phyloP scores from a whole-genome alignment of 2,113 vertebrate species.

The Apodemus sylvaticus region DNA sequence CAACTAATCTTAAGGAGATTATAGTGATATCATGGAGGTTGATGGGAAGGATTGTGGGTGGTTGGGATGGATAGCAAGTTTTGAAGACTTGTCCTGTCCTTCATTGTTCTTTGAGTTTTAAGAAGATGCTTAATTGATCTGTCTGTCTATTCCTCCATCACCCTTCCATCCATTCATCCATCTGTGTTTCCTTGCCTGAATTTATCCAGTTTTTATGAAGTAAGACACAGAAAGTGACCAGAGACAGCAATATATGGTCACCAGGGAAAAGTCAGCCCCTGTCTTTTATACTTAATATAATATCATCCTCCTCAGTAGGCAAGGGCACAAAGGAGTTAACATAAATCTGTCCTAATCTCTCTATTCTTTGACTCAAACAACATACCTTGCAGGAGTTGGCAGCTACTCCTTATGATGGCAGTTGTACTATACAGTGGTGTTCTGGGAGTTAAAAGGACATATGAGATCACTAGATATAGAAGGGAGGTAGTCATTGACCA shows the following conservation, averaged over 20 bases:
- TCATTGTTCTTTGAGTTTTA: not conserved
- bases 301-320: not conserved
- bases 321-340: not conserved
- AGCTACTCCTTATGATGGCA: not conserved
- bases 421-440: no score
- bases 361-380: not conserved
- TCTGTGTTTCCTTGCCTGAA: not conserved
- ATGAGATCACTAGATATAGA: not conserved
- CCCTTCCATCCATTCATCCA: no score
- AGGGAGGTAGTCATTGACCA: not conserved
- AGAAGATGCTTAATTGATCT: not conserved
- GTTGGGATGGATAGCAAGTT: not conserved
- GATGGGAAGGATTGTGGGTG: not conserved
- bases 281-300: not conserved
- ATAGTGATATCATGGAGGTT: not conserved
- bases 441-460: not conserved
- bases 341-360: not conserved
- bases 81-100: not conserved
- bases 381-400: not conserved
- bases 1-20: not conserved
- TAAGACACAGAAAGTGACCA: not conserved
- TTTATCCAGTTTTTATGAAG: not conserved
- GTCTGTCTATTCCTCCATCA: no score
- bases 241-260: not conserved
- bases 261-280: not conserved